A percentile compares a stretch with the other conserved stretches of the same genome.
phyloP scores from a whole-genome alignment of 2,797 vertebrate genomes.

The Enoplosus armatus region DNA sequence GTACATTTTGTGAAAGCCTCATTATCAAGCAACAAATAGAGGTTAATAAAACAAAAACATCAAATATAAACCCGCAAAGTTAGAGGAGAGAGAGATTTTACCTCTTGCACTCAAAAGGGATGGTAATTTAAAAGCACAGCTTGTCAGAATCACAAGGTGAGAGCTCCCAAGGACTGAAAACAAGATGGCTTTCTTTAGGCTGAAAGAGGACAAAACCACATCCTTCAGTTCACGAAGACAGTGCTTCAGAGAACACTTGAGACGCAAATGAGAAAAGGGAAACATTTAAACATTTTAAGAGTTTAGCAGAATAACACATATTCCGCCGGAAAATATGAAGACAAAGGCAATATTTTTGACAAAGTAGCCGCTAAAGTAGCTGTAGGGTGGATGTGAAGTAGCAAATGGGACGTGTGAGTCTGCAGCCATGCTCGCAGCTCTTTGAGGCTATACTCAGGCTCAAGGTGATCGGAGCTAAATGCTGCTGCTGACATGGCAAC shows the following conservation, averaged over 20 bases:
- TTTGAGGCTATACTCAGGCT: too few relatives aligned
- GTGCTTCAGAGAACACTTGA: slow-evolving; percentile 31
- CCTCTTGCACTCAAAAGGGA: slow-evolving; percentile 25
- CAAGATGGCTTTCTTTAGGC: slow-evolving; percentile 42
- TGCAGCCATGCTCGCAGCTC: too few relatives aligned
- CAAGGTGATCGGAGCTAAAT: too few relatives aligned
- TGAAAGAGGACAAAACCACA: slow-evolving; percentile 24
- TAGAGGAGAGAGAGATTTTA: slow-evolving; percentile 1
- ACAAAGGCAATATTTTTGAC: neutral
- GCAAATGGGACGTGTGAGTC: too few relatives aligned
- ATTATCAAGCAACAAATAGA: slow-evolving; percentile 38
- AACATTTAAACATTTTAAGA: neutral
- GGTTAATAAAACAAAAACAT: slow-evolving; percentile 31
- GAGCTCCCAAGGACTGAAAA: slow-evolving; percentile 38
- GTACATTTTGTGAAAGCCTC: slow-evolving; percentile 27
- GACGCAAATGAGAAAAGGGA: slow-evolving; percentile 7
- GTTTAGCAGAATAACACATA: too few relatives aligned
- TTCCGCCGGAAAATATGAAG: neutral
- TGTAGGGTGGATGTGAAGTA: neutral
- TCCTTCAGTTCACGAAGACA: slow-evolving; percentile 4
- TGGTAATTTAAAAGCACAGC: slow-evolving; percentile 50
- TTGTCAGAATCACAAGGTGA: slow-evolving; percentile 52
- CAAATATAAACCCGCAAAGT: slow-evolving; percentile 25
- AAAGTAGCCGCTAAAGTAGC: neutral
- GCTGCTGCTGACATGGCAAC: too few relatives aligned